Conservation (phyloP, 1,140 invertebrate species). For the Teleogryllus occipitalis region DNA sequence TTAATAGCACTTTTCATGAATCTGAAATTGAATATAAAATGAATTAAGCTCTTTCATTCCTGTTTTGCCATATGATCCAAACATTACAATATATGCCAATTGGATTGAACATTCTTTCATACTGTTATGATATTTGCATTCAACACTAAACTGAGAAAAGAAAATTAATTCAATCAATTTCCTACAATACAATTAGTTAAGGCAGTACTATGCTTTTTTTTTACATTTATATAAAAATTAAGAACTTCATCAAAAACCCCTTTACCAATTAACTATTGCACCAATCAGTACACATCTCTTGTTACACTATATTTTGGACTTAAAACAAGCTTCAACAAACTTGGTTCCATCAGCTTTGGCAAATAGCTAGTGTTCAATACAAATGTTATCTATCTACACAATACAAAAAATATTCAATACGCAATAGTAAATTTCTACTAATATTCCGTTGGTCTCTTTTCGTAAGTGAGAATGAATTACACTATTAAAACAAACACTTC, state of each 20-base stretch:
- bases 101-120: too few relatives aligned
- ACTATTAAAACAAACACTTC: neutral
- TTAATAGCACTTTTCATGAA: too few relatives aligned
- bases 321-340: slow-evolving; percentile 5
- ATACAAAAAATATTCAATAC: neutral
- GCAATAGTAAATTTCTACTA: neutral
- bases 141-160: too few relatives aligned
- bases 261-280: neutral
- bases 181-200: too few relatives aligned
- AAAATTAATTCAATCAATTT: too few relatives aligned
- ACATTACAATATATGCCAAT: too few relatives aligned
- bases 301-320: neutral
- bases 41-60: too few relatives aligned
- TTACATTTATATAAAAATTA: neutral
- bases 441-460: neutral
- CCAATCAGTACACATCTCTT: neutral
- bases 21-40: too few relatives aligned
- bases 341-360: neutral
- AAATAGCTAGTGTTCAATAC: neutral
- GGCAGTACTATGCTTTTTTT: too few relatives aligned
- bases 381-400: neutral
- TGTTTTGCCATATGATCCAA: too few relatives aligned
- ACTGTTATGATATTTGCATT: too few relatives aligned
- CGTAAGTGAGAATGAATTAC: neutral
- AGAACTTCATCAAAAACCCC: neutral